A percentile compares a stretch with the other conserved stretches of the same genome.
Conservation (phyloP, 2,888 invertebrate species). For the Pinctada fucata region DNA sequence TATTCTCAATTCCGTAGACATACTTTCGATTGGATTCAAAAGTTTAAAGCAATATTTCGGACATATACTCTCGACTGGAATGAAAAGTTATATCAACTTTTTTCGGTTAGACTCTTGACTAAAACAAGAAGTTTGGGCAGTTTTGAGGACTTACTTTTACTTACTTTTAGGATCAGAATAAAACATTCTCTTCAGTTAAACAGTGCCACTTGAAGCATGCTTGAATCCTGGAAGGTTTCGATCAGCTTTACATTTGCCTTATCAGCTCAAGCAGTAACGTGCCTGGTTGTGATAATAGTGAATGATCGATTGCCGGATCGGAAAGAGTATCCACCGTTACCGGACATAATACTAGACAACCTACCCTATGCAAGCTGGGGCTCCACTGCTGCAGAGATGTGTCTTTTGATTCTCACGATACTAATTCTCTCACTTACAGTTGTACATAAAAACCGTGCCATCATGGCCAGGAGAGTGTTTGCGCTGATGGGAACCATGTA, state of each 20-base stretch:
- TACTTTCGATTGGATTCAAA: too few relatives aligned
- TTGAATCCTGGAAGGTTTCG: neutral
- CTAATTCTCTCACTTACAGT: neutral
- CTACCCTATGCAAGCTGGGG: slow-evolving; percentile 22
- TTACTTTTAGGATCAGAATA: too few relatives aligned
- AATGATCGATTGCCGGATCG: slow-evolving; percentile 18
- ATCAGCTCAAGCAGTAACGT: neutral
- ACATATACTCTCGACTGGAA: too few relatives aligned
- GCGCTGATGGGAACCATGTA: slow-evolving; percentile 26
- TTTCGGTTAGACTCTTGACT: too few relatives aligned
- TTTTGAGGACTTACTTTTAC: too few relatives aligned
- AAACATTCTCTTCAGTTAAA: too few relatives aligned
- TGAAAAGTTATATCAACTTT: too few relatives aligned
- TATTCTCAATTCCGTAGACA: too few relatives aligned
- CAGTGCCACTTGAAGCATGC: too few relatives aligned
- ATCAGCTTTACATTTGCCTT: neutral
- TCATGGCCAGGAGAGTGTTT: slow-evolving; percentile 17
- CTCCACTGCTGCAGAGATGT: slow-evolving; percentile 9
- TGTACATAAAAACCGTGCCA: slow-evolving; percentile 9
- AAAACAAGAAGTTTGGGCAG: too few relatives aligned
- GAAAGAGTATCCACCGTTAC: slow-evolving; percentile 29
- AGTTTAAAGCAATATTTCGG: too few relatives aligned
- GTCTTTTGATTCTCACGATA: neutral
- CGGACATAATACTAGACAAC: slow-evolving; percentile 22
- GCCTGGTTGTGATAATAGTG: slow-evolving; percentile 14